phyloP scores from a whole-genome alignment of 2,888 invertebrate genomes.

The Tenthredo distinguenda region DNA sequence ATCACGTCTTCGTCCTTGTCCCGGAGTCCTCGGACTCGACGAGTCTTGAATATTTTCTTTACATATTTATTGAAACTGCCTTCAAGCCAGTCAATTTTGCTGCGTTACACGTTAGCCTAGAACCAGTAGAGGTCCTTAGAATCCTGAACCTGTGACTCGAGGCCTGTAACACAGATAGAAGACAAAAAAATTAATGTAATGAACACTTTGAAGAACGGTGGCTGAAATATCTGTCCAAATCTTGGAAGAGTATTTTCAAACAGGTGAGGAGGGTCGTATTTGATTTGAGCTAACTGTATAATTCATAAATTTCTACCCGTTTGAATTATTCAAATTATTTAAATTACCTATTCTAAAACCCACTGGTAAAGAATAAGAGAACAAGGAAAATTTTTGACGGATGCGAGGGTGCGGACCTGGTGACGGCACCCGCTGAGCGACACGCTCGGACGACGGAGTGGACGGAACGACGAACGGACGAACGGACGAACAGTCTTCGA shows the following conservation, averaged over 20 bases:
- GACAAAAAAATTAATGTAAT: constrained; percentile 40
- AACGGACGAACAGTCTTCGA: constrained; percentile 59
- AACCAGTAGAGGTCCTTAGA: constrained; percentile 75
- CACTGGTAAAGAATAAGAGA: constrained; percentile 28
- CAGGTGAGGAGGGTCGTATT: background rate
- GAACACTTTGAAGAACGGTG: background rate
- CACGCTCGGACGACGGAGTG: constrained; percentile 70
- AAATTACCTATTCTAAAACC: constrained; percentile 31
- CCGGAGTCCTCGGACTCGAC: background rate
- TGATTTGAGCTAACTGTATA: constrained; percentile 8
- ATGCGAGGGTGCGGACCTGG: constrained; percentile 76
- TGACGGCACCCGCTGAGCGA: constrained; percentile 76
- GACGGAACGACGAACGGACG: constrained; percentile 60
- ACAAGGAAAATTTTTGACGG: constrained; percentile 63
- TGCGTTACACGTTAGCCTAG: constrained; percentile 61
- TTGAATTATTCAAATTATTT: constrained; percentile 34
- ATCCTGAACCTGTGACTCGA: constrained; percentile 74
- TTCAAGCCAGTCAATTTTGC: constrained; percentile 55
- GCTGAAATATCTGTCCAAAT: background rate
- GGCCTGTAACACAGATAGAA: constrained; percentile 67
- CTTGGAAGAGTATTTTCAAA: background rate
- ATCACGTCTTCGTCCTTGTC: constrained; percentile 41
- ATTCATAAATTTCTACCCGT: constrained; percentile 6
- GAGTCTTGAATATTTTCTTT: background rate
- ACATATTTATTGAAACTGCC: background rate